Evolutionary conservation across 2,113 vertebrate genomes (phyloP).

Genomic region (Pelmatolapia mariae): DNA sequence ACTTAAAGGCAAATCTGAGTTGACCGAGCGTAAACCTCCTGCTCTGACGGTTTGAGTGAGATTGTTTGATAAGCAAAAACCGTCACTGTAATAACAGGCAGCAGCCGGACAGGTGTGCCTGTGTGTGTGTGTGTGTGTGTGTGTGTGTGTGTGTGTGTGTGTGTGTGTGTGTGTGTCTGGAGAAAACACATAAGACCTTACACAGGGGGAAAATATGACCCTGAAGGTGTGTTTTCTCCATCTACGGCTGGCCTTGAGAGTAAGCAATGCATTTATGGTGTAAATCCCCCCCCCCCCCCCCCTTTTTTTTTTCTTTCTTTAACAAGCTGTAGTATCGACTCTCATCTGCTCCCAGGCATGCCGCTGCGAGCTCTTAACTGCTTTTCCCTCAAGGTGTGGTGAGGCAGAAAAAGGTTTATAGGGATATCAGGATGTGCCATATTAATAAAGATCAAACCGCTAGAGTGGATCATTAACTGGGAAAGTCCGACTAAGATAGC

Average conservation of each 20-base stretch:
- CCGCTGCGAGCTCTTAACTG: constrained; percentile 40
- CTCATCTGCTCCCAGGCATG: constrained; percentile 53
- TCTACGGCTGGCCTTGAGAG: constrained; percentile 42
- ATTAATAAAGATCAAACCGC: constrained; percentile 71
- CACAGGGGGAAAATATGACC: not conserved
- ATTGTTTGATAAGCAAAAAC: constrained; percentile 61
- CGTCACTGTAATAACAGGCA: constrained; percentile 15
- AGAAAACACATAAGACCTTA: not conserved
- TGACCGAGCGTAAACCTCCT: not conserved
- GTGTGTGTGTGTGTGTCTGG: not conserved
- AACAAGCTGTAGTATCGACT: constrained; percentile 37
- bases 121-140: not conserved
- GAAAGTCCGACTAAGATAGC: constrained; percentile 56
- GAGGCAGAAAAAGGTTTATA: constrained; percentile 29
- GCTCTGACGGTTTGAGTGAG: constrained; percentile 40
- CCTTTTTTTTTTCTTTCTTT: not conserved
- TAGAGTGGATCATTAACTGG: constrained; percentile 73
- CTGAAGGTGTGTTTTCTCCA: not conserved
- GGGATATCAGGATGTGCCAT: constrained; percentile 48
- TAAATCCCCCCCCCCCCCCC: not conserved
- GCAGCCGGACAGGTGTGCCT: constrained; percentile 41
- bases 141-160: not conserved
- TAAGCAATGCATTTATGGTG: constrained; percentile 50
- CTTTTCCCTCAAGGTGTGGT: constrained; percentile 24
- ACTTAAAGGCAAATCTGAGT: constrained; percentile 6